phyloP scores from a whole-genome alignment of 2,797 vertebrate genomes.

The Lutjanus campechanus region DNA sequence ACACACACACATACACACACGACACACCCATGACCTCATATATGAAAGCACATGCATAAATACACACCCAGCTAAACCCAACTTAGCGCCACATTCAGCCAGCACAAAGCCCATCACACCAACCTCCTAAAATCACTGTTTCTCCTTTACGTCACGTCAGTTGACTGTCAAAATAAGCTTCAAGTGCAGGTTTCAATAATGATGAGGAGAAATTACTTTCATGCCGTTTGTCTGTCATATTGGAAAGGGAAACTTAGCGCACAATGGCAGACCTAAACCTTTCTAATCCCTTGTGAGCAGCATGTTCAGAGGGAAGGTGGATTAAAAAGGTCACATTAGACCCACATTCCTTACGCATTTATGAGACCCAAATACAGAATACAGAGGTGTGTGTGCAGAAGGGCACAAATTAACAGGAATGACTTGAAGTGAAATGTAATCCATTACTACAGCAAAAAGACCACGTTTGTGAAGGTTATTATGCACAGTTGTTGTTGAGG shows the following conservation, averaged over 20 bases:
- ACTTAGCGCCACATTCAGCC: conserved; percentile 25
- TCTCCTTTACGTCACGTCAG: conserved; percentile 9
- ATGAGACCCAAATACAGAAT: conserved; percentile 24
- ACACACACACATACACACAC: conserved; percentile 41
- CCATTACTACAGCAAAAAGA: not conserved
- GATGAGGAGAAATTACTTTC: not conserved
- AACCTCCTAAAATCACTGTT: conserved; percentile 18
- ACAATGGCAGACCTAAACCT: conserved; percentile 17
- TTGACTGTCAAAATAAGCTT: conserved; percentile 34
- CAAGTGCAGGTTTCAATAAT: conserved; percentile 2
- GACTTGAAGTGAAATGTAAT: not conserved
- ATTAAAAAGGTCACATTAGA: conserved; percentile 39
- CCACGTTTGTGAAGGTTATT: not conserved
- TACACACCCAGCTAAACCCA: conserved; percentile 54
- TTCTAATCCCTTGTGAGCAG: conserved; percentile 23
- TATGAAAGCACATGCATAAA: conserved; percentile 45
- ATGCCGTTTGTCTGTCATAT: conserved; percentile 5
- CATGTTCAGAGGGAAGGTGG: not conserved
- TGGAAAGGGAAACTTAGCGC: conserved; percentile 15
- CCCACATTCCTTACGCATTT: conserved; percentile 27
- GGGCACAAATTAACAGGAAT: not conserved
- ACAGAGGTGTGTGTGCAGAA: conserved; percentile 14
- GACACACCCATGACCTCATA: conserved; percentile 73
- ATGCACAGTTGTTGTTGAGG: not conserved
- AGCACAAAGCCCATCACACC: conserved; percentile 34